Evolutionary conservation across 2,888 invertebrate species (phyloP).

Genomic region (Antheraea yamamai): DNA sequence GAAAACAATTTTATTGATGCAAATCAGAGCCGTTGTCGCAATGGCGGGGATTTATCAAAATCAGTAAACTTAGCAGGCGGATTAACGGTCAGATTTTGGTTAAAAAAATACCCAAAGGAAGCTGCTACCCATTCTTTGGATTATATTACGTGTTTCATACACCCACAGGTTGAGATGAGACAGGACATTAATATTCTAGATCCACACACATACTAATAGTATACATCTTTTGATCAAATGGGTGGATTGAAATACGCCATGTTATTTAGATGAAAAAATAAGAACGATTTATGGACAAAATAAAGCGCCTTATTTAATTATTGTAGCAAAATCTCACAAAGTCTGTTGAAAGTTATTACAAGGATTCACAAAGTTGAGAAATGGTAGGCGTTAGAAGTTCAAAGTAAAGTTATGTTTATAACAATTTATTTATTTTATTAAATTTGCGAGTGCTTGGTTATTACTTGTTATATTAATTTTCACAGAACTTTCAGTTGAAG

Average conservation of each 20-base stretch:
- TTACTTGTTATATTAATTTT: neutral
- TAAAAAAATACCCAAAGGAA: too few species aligned
- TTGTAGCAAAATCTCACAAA: conserved; percentile 23
- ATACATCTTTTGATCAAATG: too few species aligned
- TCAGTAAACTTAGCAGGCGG: too few species aligned
- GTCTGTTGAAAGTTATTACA: conserved; percentile 45
- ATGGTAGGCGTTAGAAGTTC: neutral
- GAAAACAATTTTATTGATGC: too few species aligned
- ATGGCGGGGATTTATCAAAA: neutral
- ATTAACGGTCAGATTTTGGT: too few species aligned
- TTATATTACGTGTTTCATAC: too few species aligned
- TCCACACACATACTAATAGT: too few species aligned
- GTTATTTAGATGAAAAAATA: neutral
- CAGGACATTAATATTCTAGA: too few species aligned
- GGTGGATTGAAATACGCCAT: neutral
- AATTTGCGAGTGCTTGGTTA: neutral
- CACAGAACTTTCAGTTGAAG: neutral
- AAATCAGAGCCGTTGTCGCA: too few species aligned
- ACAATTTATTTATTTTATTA: neutral
- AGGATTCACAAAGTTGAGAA: conserved; percentile 2
- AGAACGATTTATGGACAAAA: conserved; percentile 9
- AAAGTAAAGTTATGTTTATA: neutral
- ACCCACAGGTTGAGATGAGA: too few species aligned
- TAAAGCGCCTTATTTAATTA: conserved; percentile 23
- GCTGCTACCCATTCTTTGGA: too few species aligned